Evolutionary conservation across 53 echinoderm and acorn worm species (phyloP), one percentile per base, ranked within the genome.

Genomic region (Mesocentrotus franciscanus): DNA sequence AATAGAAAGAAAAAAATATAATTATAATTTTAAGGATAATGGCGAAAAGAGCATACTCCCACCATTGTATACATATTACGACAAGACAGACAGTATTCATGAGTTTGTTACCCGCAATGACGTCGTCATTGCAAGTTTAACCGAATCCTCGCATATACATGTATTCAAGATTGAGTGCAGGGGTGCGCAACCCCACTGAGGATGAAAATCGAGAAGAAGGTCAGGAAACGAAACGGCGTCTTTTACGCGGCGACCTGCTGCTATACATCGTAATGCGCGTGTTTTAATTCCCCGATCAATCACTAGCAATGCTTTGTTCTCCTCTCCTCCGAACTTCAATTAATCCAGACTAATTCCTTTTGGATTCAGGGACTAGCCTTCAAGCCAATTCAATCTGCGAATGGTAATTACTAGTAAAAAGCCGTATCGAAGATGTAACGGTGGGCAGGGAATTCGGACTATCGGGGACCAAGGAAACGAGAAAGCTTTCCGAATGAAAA

Each of bases 261-360:
- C 81, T 20, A 81, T 76, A 76, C 30, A 90, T 18, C 91, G 66
- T 36, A 62, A 66, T 91, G 91, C 66, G 8, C 12, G 36, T 91
- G 91, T 39, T 91, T 62, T 91, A 91, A 91, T 91, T 91, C 91
- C 91, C 91, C 66, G 91, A 91, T 91, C 91, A 62, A 91, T 91
- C 91, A 91, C 90, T 26, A 10, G 20, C 84, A 4, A 12, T 14
- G 15, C 8, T 60, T 91, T 56, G 91, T 35, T 24, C 16, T 66
- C 66, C 66, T 66, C 42, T 91, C 26, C 64, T 66, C 64, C 91
- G 10, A 91, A 62, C 62, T 66, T 91, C 91, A 91, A 91, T 91
- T 91, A 91, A 91, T 91, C 68, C 91, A 33, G 6, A 6, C 29
- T 91, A 91, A 91, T 91, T 34, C 91, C 91, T 36, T 33, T 18